phyloP scores from a whole-genome alignment of 2,888 invertebrate genomes.

The Drosophila mimica region DNA sequence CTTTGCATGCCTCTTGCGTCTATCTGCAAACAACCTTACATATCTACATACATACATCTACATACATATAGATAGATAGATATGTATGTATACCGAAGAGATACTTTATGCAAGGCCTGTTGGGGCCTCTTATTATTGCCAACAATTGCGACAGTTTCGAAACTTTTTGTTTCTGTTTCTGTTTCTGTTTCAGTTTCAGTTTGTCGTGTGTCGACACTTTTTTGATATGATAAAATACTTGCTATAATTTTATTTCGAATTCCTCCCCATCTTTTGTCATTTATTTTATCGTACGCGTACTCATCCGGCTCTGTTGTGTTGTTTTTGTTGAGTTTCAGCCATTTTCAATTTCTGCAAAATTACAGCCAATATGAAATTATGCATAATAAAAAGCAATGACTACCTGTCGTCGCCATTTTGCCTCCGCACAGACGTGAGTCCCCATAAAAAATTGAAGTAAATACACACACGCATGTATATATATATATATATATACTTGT shows the following conservation, averaged over 20 bases:
- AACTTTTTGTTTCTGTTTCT: constrained; percentile 26
- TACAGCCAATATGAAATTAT: constrained; percentile 79
- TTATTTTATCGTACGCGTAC: constrained; percentile 24
- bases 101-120: constrained; percentile 43
- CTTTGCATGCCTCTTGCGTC: constrained; percentile 64
- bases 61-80: not conserved
- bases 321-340: constrained; percentile 47
- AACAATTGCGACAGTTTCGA: constrained; percentile 20
- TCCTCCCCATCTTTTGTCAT: constrained; percentile 16
- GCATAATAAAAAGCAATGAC: constrained; percentile 79
- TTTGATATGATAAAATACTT: constrained; percentile 69
- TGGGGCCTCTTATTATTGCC: constrained; percentile 45
- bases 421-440: constrained; percentile 46
- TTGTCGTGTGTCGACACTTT: constrained; percentile 8
- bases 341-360: constrained; percentile 78
- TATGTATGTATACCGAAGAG: not conserved
- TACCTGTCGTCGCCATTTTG: constrained; percentile 77
- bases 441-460: constrained; percentile 70
- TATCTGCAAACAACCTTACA: not conserved
- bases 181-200: constrained; percentile 32
- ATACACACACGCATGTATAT: constrained; percentile 23
- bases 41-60: not conserved
- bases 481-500: not conserved
- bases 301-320: constrained; percentile 7
- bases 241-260: constrained; percentile 57